Evolutionary conservation across 2,797 vertebrate genomes (phyloP).

Genomic region (Lacerta bilineata): DNA sequence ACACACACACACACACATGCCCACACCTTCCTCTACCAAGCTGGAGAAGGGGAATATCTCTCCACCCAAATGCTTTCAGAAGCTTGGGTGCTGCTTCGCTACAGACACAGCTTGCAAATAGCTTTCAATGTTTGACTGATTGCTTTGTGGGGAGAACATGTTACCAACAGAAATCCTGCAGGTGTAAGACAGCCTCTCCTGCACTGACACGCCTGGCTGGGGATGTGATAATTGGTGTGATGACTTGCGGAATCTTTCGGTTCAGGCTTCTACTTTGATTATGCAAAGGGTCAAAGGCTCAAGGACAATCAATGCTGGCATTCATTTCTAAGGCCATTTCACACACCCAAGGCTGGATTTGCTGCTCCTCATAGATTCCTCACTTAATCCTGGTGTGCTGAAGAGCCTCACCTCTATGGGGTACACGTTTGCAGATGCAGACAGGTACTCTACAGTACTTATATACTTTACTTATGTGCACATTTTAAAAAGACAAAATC

Average conservation of each 20-base stretch:
- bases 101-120: not conserved
- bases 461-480: not conserved
- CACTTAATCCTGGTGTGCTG: not conserved
- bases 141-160: not conserved
- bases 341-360: not conserved
- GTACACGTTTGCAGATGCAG: not conserved
- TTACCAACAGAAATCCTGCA: not conserved
- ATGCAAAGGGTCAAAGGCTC: not conserved
- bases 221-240: not conserved
- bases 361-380: too few species aligned
- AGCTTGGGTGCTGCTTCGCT: not conserved
- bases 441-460: not conserved
- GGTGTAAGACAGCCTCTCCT: conserved; percentile 1
- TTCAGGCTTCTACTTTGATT: not conserved
- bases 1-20: not conserved
- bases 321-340: not conserved
- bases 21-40: accelerated
- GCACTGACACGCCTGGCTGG: not conserved
- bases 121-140: not conserved
- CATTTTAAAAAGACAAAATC: not conserved
- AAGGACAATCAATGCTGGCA: not conserved
- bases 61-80: accelerated
- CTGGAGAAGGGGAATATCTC: not conserved
- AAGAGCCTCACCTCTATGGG: not conserved
- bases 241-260: not conserved